Base-by-base conservation (phyloP, 2,888 invertebrate species). In the Oligia latruncula region DNA sequence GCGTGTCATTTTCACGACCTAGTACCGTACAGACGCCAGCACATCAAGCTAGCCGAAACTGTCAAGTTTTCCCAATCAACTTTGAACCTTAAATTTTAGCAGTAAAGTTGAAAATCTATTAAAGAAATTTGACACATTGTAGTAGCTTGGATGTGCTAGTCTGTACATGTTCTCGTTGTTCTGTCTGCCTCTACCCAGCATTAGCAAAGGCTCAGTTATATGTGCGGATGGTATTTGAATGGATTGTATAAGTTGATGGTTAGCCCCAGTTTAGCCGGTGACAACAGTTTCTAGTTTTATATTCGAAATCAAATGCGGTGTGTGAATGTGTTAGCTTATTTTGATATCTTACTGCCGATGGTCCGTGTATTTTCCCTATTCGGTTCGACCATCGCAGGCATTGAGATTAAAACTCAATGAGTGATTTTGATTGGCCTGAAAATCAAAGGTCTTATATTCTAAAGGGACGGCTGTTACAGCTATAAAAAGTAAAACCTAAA, bases 271-370 rank as follows among this genome's bases (percentile, higher is more conserved):
- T 79, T 11, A 81, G 43, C 71, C 71, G 65, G 78, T 79, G 81
- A 78, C 79, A 77, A 79, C 88, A 81, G 71, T 90, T 85, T 88
- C 81, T 88, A 87, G 80, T 88, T 89, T 87, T 90, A 83, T 89
- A 89, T 84, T 86, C 78, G 85, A 87, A 78, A 81, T 87, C 80
- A 83, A 87, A 89, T 71, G 88, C 83, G 86, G 85, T 88, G 90
- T 85, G 87, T 87, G 86, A 85, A 84, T 85, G 88, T 87, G 84
- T 77, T 88, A 82, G 90, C 84, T 84, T 87, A 84, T 84, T 84
- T 84, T 84, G 84, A 87, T 84, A 87, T 75, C 85, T 75, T 87
- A 87, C 78, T 76, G 74, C 17, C 55, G 81, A 80, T 83, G 83
- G 80, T 84, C 68, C 71, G 60, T 77, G 70, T 84, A 83, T 85